phyloP scores from a whole-genome alignment of 2,113 vertebrate genomes.

The Psittacara wagleri region DNA sequence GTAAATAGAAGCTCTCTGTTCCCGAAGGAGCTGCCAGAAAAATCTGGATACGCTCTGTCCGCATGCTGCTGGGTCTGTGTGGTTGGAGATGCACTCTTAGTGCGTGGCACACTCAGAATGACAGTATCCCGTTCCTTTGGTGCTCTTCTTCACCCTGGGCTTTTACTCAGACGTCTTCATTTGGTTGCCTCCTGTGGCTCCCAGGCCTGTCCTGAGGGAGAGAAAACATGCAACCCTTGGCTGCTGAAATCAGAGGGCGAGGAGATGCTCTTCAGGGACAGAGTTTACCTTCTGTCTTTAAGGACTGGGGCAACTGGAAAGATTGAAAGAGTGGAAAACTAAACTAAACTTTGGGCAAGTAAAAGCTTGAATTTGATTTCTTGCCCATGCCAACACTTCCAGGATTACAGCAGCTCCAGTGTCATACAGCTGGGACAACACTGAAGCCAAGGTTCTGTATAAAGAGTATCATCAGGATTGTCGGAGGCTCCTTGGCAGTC shows the following conservation, averaged over 20 bases:
- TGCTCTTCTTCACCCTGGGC: not conserved
- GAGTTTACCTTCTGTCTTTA: not conserved
- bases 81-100: not conserved
- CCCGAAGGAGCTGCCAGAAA: not conserved
- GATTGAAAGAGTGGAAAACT: not conserved
- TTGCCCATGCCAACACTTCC: not conserved
- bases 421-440: not conserved
- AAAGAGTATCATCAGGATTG: not conserved
- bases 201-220: not conserved
- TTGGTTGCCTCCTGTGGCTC: not conserved
- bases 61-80: not conserved
- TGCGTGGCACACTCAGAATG: not conserved
- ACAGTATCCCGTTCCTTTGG: not conserved
- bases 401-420: not conserved
- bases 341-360: not conserved
- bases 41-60: conserved; percentile 29
- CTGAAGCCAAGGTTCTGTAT: not conserved
- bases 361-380: not conserved
- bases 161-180: not conserved
- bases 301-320: not conserved
- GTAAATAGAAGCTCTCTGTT: conserved; percentile 26
- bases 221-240: not conserved
- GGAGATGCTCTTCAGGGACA: not conserved
- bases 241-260: not conserved
- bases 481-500: not conserved